Percentiles rank a stretch among this genome's conserved stretches.
phyloP scores from a whole-genome alignment of 1,140 invertebrate genomes.

The Listronotus oregonensis region DNA sequence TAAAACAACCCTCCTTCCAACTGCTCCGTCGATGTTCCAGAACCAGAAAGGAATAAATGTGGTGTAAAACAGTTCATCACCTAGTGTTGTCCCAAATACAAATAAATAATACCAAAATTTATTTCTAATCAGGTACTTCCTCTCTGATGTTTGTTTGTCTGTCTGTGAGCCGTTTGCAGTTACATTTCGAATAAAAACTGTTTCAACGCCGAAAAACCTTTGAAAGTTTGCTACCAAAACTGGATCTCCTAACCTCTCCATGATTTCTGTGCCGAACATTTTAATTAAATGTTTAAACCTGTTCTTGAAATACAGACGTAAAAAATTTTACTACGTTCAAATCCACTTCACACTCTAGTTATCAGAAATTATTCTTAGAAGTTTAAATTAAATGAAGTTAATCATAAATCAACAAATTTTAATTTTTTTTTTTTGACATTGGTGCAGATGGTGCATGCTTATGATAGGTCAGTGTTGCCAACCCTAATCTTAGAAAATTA shows the following conservation, averaged over 20 bases:
- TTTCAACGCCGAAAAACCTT: constrained; percentile 66
- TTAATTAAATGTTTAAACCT: no score
- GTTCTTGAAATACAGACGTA: no score
- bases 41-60: constrained; percentile 89
- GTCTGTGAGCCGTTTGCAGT: constrained; percentile 46
- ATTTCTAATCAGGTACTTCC: constrained; percentile 68
- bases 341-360: no score
- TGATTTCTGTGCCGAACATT: constrained; percentile 19
- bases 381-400: no score
- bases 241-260: constrained; percentile 70
- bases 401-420: no score
- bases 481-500: no score
- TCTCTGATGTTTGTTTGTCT: constrained; percentile 50
- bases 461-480: no score
- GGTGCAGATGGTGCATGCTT: no score
- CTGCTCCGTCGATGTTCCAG: constrained; percentile 88
- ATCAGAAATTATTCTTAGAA: no score
- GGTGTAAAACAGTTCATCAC: constrained; percentile 88
- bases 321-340: no score
- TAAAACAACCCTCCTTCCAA: constrained; percentile 77
- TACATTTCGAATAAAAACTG: constrained; percentile 40
- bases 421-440: no score
- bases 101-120: constrained; percentile 88
- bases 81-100: constrained; percentile 78
- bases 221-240: constrained; percentile 72